Percentiles rank a stretch among this genome's conserved stretches.
Conservation (phyloP, 2,113 vertebrate genomes). For the pig (Sus scrofa) region DNA sequence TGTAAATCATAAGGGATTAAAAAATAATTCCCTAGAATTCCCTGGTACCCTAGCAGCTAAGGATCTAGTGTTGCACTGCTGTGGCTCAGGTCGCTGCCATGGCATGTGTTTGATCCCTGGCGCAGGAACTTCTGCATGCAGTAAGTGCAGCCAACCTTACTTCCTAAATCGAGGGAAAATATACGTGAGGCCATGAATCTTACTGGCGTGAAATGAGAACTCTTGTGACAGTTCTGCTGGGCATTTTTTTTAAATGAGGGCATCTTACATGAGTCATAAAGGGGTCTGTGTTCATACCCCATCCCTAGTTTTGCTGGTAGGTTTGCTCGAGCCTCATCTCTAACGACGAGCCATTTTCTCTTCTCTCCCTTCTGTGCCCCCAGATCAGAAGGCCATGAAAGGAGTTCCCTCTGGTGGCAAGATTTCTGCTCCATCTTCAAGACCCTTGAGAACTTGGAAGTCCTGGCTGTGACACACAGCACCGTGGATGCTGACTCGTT, state of each 20-base stretch:
- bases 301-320: not conserved
- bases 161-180: not conserved
- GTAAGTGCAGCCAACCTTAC: not conserved
- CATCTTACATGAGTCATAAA: not conserved
- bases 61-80: no score
- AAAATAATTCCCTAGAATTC: not conserved
- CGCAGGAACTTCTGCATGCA: no score
- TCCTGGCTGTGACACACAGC: not conserved
- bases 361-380: no score
- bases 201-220: not conserved
- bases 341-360: fast-evolving
- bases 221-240: not conserved
- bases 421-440: not conserved
- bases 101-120: no score
- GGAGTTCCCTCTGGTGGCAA: not conserved
- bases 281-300: no score
- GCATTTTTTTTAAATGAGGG: not conserved
- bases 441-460: not conserved
- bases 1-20: not conserved
- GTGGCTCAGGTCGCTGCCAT: no score
- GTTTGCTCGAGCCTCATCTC: not conserved
- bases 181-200: not conserved
- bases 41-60: no score
- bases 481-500: fast-evolving
- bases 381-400: not conserved